Evolutionary conservation across 2,888 invertebrate species (phyloP).

Genomic region (Sphaerophoria taeniata): DNA sequence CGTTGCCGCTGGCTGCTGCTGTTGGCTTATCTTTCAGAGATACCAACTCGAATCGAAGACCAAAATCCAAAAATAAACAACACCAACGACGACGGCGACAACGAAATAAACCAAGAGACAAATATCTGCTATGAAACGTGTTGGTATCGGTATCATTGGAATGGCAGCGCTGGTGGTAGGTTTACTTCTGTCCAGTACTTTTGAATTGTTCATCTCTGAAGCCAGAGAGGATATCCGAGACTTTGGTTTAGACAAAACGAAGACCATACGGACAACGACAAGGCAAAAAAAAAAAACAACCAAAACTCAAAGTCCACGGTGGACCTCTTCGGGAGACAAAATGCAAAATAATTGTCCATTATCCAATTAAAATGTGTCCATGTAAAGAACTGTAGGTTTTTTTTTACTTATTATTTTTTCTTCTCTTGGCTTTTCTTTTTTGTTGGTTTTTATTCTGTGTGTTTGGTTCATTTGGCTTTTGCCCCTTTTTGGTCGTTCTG

Average conservation of each 20-base stretch:
- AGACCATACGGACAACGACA: constrained; percentile 4
- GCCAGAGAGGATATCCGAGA: constrained; percentile 30
- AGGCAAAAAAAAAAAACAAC: constrained; percentile 5
- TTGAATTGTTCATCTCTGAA: constrained; percentile 47
- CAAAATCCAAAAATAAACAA: constrained; percentile 15
- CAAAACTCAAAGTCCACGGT: constrained; percentile 35
- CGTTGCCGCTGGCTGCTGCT: constrained; percentile 53
- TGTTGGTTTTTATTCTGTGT: constrained; percentile 53
- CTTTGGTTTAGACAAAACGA: constrained; percentile 6
- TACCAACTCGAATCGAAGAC: constrained; percentile 51
- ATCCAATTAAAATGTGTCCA: constrained; percentile 78
- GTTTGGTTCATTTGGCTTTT: constrained; percentile 69
- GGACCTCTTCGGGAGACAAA: constrained; percentile 75
- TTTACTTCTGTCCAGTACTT: constrained; percentile 57
- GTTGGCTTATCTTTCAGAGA: constrained; percentile 61
- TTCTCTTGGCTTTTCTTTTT: constrained; percentile 47
- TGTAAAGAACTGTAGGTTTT: constrained; percentile 65
- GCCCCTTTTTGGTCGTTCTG: constrained; percentile 66
- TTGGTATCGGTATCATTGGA: neutral
- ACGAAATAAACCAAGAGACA: neutral
- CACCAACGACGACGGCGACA: neutral
- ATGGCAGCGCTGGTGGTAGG: constrained; percentile 7
- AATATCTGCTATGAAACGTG: constrained; percentile 41
- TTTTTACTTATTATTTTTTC: constrained; percentile 55
- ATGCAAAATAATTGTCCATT: constrained; percentile 77